Base-by-base conservation (phyloP, 35 echinoderm and acorn worm genomes). In the Holothuria glaberrima region DNA sequence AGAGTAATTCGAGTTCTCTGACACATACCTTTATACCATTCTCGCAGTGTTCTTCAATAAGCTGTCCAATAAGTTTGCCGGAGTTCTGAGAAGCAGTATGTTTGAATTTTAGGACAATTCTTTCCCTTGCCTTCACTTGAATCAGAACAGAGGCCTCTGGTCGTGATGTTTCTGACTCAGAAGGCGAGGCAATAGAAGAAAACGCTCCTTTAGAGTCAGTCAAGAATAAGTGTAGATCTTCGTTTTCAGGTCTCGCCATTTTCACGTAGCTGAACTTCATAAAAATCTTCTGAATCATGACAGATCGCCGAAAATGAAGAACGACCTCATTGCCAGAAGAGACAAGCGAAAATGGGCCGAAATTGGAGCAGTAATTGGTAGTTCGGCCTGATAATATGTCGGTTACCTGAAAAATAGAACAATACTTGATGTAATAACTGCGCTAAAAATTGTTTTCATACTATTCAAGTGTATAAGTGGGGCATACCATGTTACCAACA, bases 71-170 rank as follows among this genome's bases (percentile, higher is more conserved):
- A 12, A 21, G 20, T 75, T 44, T 41, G 9, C 0, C 22, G 16
- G 44, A 35, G 32, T 38, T 75, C 19, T 21, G 6, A 22, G 33
- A 41, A 19, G 44, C 30, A n/a, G 44, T 38, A 45, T 75, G 29
- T 75, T 75, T 75, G 13, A 75, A 75, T 75, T 38, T 75, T 12
- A 75, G 71, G 31, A 75, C 32, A n/a, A 75, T 75, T 38, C 34
- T 75, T 17, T 75, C 34, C 4, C 44, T 32, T 21, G 32, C 21
- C 2, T 45, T 22, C 20, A 75, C 71, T 75, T 75, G 71, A 31
- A 75, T 75, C 16, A 75, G 21, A 41, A 75, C 33, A 31, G 33
- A 19, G 16, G 71, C 32, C 20, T 75, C 9, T 45, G 16, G 34
- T 38, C 34, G 3, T 14, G 13, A 9, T 20, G 71, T 35, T 38